phyloP scores from a whole-genome alignment of 2,888 invertebrate genomes.

The Cynaeus angustus region DNA sequence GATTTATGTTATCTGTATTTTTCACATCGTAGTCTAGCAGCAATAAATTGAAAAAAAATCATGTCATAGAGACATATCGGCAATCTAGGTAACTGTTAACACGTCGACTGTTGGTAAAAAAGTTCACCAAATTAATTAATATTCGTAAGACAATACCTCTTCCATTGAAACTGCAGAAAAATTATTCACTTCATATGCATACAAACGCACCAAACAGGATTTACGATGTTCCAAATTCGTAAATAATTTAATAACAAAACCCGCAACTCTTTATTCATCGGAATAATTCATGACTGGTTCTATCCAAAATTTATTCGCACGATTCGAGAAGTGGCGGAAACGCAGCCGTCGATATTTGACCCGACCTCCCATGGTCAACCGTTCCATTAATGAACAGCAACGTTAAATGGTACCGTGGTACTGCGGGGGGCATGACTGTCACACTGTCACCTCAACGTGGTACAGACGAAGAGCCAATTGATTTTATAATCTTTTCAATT shows the following conservation, averaged over 20 bases:
- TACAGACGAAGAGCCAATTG: constrained; percentile 68
- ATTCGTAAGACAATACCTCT: too few relatives aligned
- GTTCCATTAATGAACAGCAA: constrained; percentile 61
- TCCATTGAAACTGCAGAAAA: background rate
- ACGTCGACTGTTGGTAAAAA: background rate
- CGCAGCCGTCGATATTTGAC: constrained; percentile 54
- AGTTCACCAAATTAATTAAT: background rate
- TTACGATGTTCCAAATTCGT: constrained; percentile 2
- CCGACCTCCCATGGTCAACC: constrained; percentile 61
- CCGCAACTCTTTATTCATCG: background rate
- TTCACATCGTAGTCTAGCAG: background rate
- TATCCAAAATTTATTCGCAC: background rate
- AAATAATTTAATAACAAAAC: constrained; percentile 11
- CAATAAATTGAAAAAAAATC: constrained; percentile 15
- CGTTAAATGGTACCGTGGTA: constrained; percentile 49
- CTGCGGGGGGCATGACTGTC: constrained; percentile 59
- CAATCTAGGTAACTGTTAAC: constrained; percentile 4
- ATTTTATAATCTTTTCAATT: constrained; percentile 73
- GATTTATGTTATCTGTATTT: constrained; percentile 9
- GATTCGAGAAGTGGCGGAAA: constrained; percentile 14
- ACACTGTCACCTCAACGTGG: constrained; percentile 66
- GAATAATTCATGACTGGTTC: background rate
- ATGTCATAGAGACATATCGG: constrained; percentile 5
- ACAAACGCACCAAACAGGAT: constrained; percentile 8
- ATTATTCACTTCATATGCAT: constrained; percentile 14